Percentiles rank a stretch among this genome's conserved stretches.
These are phyloP conservation scores for Akabosia matsudoensis DNA, from an alignment of 1,140 invertebrate genomes.

Conservation along the genomic window DNA sequence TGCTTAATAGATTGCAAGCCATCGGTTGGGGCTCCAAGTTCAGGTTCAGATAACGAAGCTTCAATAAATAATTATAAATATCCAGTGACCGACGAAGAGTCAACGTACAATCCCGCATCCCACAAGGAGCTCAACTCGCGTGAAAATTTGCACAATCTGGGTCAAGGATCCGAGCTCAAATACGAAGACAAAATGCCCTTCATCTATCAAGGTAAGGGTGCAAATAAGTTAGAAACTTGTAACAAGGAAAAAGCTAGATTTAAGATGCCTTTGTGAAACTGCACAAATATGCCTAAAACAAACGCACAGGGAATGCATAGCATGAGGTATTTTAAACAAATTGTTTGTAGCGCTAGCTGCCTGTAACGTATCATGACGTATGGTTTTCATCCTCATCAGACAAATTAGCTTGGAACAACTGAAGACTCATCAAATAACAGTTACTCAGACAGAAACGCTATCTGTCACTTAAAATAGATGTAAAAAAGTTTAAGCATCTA, in stretches of 20 bases:
- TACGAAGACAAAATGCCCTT: slow-evolving; percentile 43
- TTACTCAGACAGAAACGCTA: too few species aligned
- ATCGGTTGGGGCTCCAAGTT: slow-evolving; percentile 35
- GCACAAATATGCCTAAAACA: too few species aligned
- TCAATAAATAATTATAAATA: slow-evolving; percentile 35
- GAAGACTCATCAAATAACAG: too few species aligned
- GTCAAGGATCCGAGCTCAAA: slow-evolving; percentile 32
- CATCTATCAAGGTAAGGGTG: slow-evolving; percentile 39
- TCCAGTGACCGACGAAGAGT: slow-evolving; percentile 20
- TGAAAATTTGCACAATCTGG: slow-evolving; percentile 41
- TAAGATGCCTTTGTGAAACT: not conserved
- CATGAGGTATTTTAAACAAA: too few species aligned
- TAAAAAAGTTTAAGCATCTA: too few species aligned
- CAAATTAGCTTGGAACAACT: too few species aligned
- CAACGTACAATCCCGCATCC: slow-evolving; percentile 20
- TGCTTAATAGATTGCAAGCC: slow-evolving; percentile 36
- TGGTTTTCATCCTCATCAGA: too few species aligned
- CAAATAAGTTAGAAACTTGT: not conserved
- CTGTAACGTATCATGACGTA: too few species aligned
- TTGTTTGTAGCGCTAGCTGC: too few species aligned
- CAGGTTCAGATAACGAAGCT: slow-evolving; percentile 46
- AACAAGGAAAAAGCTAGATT: not conserved
- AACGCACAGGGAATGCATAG: too few species aligned
- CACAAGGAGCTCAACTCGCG: slow-evolving; percentile 45
- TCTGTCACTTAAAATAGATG: too few species aligned